A percentile compares a stretch with the other conserved stretches of the same genome.
These are phyloP conservation scores for Micromussa lordhowensis DNA, from an alignment of 92 coral and sea anemone species.

Conservation along the genomic window DNA sequence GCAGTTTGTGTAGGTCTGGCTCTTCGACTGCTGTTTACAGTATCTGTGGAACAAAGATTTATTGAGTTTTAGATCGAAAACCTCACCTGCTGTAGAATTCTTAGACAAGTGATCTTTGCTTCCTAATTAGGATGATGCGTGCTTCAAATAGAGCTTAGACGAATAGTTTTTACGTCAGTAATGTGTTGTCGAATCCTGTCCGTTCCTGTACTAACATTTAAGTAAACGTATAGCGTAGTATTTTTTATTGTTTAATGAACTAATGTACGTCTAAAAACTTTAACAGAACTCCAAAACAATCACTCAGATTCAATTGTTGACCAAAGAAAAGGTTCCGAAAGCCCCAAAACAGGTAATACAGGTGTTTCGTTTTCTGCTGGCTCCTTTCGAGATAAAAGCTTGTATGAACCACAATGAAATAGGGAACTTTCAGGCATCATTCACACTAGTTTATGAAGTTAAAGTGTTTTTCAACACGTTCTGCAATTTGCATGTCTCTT, in stretches of 20 bases:
- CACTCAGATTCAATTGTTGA: neutral
- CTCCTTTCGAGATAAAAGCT: neutral
- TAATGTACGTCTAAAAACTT: neutral
- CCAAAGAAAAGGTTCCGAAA: neutral
- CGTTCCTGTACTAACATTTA: neutral
- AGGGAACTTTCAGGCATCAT: neutral
- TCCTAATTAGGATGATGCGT: neutral
- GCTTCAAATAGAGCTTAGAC: too few relatives aligned
- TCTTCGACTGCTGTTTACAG: neutral
- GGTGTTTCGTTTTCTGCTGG: neutral
- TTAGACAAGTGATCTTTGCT: neutral
- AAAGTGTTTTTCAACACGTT: neutral
- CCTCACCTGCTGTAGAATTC: neutral
- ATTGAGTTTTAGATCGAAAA: neutral
- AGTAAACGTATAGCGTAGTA: too few relatives aligned
- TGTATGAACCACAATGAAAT: neutral
- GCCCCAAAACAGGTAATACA: neutral
- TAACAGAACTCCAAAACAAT: conserved; percentile 13
- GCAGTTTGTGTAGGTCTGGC: neutral
- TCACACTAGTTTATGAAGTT: neutral
- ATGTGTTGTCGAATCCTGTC: neutral
- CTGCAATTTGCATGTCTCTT: conserved; percentile 5
- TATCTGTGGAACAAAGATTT: neutral
- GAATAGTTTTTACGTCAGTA: too few relatives aligned
- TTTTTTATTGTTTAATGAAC: neutral